phyloP scores from a whole-genome alignment of 2,113 vertebrate species.

The Falcunculus frontatus region DNA sequence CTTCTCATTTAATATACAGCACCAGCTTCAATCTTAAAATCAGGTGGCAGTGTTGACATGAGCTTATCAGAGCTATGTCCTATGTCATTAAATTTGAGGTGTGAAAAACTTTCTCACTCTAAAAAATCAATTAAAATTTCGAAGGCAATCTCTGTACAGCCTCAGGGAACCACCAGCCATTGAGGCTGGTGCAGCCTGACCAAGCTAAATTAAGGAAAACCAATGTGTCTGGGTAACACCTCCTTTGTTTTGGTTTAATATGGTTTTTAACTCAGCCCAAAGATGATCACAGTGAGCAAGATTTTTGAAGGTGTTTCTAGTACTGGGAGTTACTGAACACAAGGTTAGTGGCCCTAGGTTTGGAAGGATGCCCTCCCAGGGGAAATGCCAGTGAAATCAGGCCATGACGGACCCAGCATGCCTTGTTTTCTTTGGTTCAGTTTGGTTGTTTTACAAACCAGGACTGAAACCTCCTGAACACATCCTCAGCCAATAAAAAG shows the following conservation, averaged over 20 bases:
- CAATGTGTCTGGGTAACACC: background rate
- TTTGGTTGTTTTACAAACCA: background rate
- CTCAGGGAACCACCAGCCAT: background rate
- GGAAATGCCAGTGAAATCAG: background rate
- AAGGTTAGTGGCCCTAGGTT: background rate
- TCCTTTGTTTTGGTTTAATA: background rate
- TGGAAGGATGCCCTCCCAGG: background rate
- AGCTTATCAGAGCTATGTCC: background rate
- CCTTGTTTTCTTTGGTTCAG: background rate
- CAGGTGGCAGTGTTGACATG: background rate
- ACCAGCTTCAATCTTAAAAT: background rate
- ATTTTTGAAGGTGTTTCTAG: background rate
- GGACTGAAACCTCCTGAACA: background rate
- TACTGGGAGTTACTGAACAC: background rate
- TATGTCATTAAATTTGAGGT: background rate
- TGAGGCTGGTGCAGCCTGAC: background rate
- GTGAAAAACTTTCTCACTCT: background rate
- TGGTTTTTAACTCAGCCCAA: background rate
- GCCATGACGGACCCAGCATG: background rate
- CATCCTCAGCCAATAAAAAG: background rate
- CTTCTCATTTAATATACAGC: background rate
- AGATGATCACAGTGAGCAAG: background rate
- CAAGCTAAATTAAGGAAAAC: background rate
- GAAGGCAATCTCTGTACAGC: background rate
- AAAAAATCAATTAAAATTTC: background rate